Conservation (phyloP, 2,113 vertebrate genomes). For the Entomyzon cyanotis region DNA sequence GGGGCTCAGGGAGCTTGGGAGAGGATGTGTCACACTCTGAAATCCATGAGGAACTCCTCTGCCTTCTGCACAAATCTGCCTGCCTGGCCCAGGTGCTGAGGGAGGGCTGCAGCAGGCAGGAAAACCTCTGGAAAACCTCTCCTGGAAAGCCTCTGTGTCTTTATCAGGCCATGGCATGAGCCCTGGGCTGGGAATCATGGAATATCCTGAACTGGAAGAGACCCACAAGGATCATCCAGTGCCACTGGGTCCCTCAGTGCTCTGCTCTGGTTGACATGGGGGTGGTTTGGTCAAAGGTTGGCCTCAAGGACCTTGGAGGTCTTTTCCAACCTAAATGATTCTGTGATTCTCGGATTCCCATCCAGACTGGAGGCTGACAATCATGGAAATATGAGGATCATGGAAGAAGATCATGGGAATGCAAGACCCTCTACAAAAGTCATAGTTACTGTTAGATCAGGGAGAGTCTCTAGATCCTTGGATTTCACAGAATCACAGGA, state of each 20-base stretch:
- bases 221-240: rapidly evolving
- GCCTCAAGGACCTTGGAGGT: neutral
- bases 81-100: neutral
- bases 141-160: neutral
- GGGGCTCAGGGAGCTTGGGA: neutral
- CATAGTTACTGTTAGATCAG: neutral
- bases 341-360: neutral
- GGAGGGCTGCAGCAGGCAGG: neutral
- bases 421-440: neutral
- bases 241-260: neutral
- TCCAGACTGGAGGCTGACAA: neutral
- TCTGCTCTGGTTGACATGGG: neutral
- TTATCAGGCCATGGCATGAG: rapidly evolving
- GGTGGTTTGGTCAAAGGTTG: neutral
- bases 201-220: neutral
- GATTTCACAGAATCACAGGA: neutral
- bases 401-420: neutral
- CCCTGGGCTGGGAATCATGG: neutral
- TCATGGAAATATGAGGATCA: neutral
- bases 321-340: neutral
- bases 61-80: neutral
- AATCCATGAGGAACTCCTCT: neutral
- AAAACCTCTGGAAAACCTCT: neutral
- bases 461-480: neutral
- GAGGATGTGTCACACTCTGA: neutral